phyloP scores from a whole-genome alignment of 2,888 invertebrate species.

The Congeria kusceri region DNA sequence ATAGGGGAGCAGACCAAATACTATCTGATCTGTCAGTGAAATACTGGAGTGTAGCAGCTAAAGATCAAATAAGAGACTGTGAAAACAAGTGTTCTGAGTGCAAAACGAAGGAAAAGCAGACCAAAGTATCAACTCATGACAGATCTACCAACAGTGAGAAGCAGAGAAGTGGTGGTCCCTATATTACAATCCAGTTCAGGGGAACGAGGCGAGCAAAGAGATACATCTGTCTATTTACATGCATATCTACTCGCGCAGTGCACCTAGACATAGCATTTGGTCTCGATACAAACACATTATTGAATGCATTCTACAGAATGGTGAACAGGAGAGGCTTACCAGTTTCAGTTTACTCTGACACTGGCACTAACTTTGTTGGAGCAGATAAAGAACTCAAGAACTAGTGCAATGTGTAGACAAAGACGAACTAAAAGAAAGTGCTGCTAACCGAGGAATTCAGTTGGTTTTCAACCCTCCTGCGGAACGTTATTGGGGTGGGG shows the following conservation, averaged over 20 bases:
- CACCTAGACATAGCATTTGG: conserved; percentile 58
- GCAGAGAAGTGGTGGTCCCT: too few species aligned
- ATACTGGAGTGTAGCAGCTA: too few species aligned
- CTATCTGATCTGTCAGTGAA: too few species aligned
- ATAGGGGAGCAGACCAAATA: too few species aligned
- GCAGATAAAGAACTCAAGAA: too few species aligned
- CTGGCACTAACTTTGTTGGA: conserved; percentile 61
- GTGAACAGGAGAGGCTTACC: conserved; percentile 50
- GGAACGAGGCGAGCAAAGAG: conserved; percentile 49
- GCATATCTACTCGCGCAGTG: conserved; percentile 50
- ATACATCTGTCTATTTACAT: too few species aligned
- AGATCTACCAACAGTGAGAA: conserved; percentile 3
- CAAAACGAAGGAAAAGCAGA: too few species aligned
- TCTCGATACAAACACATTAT: conserved; percentile 52
- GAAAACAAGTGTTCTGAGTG: too few species aligned
- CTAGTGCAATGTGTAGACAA: conserved; percentile 52
- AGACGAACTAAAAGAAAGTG: conserved; percentile 1
- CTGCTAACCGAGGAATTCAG: too few species aligned
- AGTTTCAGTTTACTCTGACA: conserved; percentile 47
- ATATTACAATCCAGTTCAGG: conserved; percentile 49
- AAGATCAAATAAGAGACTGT: too few species aligned
- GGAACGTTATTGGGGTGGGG: conserved; percentile 12
- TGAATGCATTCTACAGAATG: conserved; percentile 54
- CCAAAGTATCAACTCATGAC: too few species aligned
- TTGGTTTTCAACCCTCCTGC: too few species aligned